These are phyloP conservation scores for Rhadinocentrus ornatus DNA, from an alignment of 2,797 vertebrate species.

Conservation along the genomic window DNA sequence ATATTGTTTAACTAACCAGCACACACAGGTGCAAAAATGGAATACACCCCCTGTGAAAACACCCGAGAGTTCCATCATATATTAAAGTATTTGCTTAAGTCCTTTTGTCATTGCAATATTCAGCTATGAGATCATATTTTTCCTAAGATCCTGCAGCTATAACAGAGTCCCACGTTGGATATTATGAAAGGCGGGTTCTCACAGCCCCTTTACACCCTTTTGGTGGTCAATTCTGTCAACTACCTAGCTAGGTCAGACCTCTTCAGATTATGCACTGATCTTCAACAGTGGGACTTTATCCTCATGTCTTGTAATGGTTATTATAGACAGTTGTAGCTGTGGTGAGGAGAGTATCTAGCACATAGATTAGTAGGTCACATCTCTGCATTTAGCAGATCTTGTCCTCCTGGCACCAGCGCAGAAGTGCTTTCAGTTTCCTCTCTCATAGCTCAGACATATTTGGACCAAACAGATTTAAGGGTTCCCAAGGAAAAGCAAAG, in stretches of 20 bases:
- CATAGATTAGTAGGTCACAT: background rate
- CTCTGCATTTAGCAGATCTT: background rate
- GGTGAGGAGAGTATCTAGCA: background rate
- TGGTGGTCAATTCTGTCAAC: background rate
- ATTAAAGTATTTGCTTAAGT: no score
- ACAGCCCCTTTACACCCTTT: background rate
- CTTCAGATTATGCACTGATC: background rate
- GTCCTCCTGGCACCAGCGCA: background rate
- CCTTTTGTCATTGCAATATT: no score
- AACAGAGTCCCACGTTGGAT: background rate
- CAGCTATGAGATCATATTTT: no score
- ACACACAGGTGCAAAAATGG: no score
- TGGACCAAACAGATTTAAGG: background rate
- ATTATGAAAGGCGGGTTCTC: background rate
- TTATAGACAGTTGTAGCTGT: background rate
- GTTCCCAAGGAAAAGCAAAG: background rate
- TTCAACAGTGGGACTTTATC: background rate
- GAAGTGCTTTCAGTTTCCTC: background rate
- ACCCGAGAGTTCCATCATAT: no score
- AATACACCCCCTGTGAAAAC: no score
- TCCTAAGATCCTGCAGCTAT: background rate
- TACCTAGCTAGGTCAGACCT: background rate
- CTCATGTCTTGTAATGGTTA: background rate
- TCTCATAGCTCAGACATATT: background rate
- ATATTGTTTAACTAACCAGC: no score